Evolutionary conservation across 2,113 vertebrate species (phyloP), one percentile per base, ranked within the genome.

Genomic region (Natator depressus): DNA sequence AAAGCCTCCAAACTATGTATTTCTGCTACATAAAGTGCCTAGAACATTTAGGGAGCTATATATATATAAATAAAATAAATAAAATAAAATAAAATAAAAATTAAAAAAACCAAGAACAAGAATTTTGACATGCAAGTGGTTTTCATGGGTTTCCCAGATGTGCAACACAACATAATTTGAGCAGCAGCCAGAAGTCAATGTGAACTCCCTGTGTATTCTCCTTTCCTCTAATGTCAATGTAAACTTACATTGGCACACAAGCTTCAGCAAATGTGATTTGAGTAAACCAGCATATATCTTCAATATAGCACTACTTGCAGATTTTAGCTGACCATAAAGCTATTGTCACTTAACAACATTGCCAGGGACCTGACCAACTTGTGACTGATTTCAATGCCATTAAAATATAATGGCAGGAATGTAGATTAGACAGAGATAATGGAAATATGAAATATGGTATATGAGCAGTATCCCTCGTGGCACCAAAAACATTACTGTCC

Each of bases 391-490:
- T 75, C 27, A 80, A 91, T 82, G 50, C 65, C 89, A 91, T 51
- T 69, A 62, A 96, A 87, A 50, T 38, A 87, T 84, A 9, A 46
- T 54, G 10, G 83, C 31, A 14, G 19, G 1, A 86, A 80, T 6
- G 25, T 82, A 95, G 87, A 90, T 69, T 89, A 96, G 95, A 93
- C 2, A 19, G n/a, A 95, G 10, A 51, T 47, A 54, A 81, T 72
- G 0, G 10, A 95, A 94, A 13, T 38, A 84, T 49, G 46, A 72
- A 81, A 54, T 46, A 65, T 8, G 13, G 17, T 93, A n/a, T 79
- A 91, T 87, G 47, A 87, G 9, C 86, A 42, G 2, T 1, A 59
- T 42, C 35, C 49, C 50, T 69, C 47, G 10, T 62, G 0, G 62
- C 94, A 91, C 53, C 69, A 84, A 19, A 24, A 51, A 42, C 2